phyloP scores from a whole-genome alignment of 1,140 invertebrate species.

The Sycophila sp. region DNA sequence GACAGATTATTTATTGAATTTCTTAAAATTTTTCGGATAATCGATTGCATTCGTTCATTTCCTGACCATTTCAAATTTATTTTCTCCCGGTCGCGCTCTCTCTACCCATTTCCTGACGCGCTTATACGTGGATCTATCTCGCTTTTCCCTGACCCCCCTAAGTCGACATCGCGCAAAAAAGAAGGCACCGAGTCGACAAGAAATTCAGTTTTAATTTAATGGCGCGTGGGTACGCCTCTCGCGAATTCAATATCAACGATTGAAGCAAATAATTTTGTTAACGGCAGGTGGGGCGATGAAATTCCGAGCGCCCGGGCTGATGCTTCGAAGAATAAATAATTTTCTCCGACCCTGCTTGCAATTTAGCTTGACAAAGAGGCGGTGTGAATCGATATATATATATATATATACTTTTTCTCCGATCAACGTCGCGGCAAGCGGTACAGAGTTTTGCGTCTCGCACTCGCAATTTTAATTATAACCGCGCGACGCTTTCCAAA shows the following conservation, averaged over 20 bases:
- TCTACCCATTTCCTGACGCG: no score
- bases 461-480: no score
- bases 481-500: no score
- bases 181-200: background rate
- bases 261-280: constrained; percentile 2
- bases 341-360: no score
- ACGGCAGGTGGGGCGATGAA: background rate
- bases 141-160: background rate
- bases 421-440: background rate
- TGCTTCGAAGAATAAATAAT: background rate
- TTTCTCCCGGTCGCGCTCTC: no score
- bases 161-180: background rate
- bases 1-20: no score
- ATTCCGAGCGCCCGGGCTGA: background rate
- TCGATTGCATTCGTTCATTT: background rate
- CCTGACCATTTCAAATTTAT: background rate
- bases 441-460: background rate
- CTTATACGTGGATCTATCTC: background rate
- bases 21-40: no score
- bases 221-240: background rate
- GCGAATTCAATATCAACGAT: constrained; percentile 24
- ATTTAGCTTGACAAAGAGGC: no score
- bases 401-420: no score
- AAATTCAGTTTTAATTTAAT: constrained; percentile 26
- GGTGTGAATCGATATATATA: no score